Base-by-base conservation (phyloP, 2,797 vertebrate species). In the Rhinichthys osculus region DNA sequence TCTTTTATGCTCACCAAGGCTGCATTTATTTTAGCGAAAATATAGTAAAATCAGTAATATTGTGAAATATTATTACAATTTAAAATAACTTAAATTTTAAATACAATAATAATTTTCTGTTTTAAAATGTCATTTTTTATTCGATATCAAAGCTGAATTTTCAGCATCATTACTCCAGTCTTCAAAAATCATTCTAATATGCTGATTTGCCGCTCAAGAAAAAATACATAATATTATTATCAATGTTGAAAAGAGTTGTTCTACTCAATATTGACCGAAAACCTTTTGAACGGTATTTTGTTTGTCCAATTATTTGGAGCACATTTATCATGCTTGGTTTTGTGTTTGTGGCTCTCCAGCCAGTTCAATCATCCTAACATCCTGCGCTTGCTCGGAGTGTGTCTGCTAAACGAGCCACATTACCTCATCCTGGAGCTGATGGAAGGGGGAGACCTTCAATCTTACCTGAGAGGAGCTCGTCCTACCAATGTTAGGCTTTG, bases 311-410 rank as follows among this genome's bases (percentile, higher is more conserved):
- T n/a, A n/a, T n/a, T 57, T 47, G 13, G 7, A n/a, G n/a, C 33
- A 64, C 7, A 23, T 83, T 11, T 19, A 16, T 62, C 17, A 50
- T 27, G 33, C 27, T 0, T 11, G 33, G 10, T 42, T 50, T 76
- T 50, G 14, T 83, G 21, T 83, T 76, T 78, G 30, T 67, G 47
- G 40, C 21, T 42, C 42, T 76, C 54, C 10, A 96, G 95, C 86
- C 95, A 94, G 87, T 96, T 96, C 90, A 89, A 94, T 89, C 95
- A 96, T 67, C 93, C 94, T 11, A 95, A 96, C 89, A 95, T 96
- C 90, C 89, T 92, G 92, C 93, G 93, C 85, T 92, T 96, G 76
- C 91, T 96, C 64, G 95, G 94, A 0, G 92, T 96, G 40, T 92
- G 92, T 87, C 90, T 96, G 27, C 83, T 92, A 67, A 95, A 94